Percentiles rank a stretch among this genome's conserved stretches.
These are phyloP conservation scores for Sinocyclocheilus anophthalmus DNA, from an alignment of 2,113 vertebrate genomes.

Conservation along the genomic window DNA sequence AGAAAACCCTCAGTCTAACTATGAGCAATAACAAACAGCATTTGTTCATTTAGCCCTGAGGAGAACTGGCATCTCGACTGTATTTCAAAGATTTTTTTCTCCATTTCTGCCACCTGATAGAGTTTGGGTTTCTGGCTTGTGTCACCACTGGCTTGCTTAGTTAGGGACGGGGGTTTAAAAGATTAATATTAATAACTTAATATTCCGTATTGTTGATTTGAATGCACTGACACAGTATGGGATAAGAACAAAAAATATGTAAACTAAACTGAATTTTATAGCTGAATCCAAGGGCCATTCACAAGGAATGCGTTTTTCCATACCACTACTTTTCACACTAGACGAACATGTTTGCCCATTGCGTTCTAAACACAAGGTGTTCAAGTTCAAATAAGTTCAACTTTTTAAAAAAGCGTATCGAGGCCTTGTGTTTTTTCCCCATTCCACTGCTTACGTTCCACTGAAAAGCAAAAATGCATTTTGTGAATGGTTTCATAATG, in stretches of 20 bases:
- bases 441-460: background rate
- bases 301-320: background rate
- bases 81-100: background rate
- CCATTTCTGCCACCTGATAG: background rate
- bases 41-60: background rate
- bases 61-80: background rate
- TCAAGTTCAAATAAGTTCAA: background rate
- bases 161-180: background rate
- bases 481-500: background rate
- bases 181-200: background rate
- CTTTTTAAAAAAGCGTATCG: too few relatives aligned
- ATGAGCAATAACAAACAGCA: background rate
- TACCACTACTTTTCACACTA: background rate
- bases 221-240: background rate
- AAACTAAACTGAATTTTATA: background rate
- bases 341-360: background rate
- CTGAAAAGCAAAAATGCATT: background rate
- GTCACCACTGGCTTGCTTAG: background rate
- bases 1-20: background rate
- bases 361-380: background rate
- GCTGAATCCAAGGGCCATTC: background rate
- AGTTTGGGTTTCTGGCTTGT: background rate
- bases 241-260: background rate
- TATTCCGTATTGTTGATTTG: background rate
- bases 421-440: too few relatives aligned